Evolutionary conservation across 2,797 vertebrate genomes (phyloP), one percentile per base, ranked within the genome.

Genomic region (Rhinogobio ventralis): DNA sequence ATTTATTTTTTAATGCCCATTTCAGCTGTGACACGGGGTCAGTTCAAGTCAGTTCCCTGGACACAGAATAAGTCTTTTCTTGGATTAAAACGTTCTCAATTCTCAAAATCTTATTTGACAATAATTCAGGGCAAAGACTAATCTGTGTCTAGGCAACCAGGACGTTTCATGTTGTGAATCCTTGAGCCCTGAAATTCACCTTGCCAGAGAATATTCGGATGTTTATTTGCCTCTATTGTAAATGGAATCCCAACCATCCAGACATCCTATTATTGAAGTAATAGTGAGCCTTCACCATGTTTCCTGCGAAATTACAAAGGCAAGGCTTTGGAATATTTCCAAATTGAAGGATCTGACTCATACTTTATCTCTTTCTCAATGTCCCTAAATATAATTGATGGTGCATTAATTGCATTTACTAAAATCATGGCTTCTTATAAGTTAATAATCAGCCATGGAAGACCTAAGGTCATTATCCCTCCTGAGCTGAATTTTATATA

Each of bases 381-480:
- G 71, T 51, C 76, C 53, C 86, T 81, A 90, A 90, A 91, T 79
- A 90, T 73, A 66, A 42, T 53, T 88, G 79, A 89, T 85, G 84
- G 83, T 86, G 86, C 81, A 85, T 89, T 87, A 85, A 89, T 90
- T 86, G 86, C 80, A 84, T 89, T 87, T 84, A 83, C 85, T 87
- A 88, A 85, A 88, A 90, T 90, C 69, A 88, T 83, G 73, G 90
- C 87, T 86, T 89, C 83, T 86, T 83, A 85, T 17, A 66, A 86
- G 85, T 49, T 89, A 88, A 91, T 91, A 90, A 91, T 87, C 69
- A 86, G 28, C 72, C 46, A n/a, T 55, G 60, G 85, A 88, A 89
- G 90, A 92, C 89, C 74, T 80, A 73, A 86, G 90, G 90, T 92
- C 89, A 91, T 83, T 74, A 67, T 10, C 49, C 83, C 91, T 84